Evolutionary conservation across 2,113 vertebrate species (phyloP).

Genomic region (Trochalopteron elliotii): DNA sequence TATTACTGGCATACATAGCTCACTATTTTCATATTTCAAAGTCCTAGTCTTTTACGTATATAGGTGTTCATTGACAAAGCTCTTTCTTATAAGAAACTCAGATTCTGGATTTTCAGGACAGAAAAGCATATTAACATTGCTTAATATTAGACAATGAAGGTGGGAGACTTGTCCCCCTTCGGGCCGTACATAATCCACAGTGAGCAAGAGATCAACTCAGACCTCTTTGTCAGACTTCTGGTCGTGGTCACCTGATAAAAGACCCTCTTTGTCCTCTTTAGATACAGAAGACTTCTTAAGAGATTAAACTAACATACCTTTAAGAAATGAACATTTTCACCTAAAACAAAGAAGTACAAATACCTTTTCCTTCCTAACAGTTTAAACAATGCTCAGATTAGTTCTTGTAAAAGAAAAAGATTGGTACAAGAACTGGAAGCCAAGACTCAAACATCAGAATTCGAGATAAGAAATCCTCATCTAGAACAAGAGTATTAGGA

Average conservation of each 20-base stretch:
- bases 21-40: neutral
- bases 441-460: neutral
- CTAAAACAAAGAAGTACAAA: neutral
- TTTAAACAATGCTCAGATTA: neutral
- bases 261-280: neutral
- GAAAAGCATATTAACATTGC: neutral
- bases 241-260: neutral
- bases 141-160: neutral
- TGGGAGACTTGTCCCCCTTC: neutral
- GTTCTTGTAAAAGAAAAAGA: neutral
- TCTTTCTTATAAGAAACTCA: neutral
- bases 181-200: neutral
- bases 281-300: neutral
- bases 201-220: neutral
- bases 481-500: neutral
- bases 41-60: rapidly evolving
- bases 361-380: neutral
- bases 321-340: neutral
- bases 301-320: neutral
- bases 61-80: neutral
- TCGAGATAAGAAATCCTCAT: neutral
- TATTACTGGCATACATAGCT: neutral
- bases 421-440: neutral
- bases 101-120: neutral
- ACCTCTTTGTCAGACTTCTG: neutral